phyloP scores from a whole-genome alignment of 2,888 invertebrate species.

The Apomyelois bistriatella region DNA sequence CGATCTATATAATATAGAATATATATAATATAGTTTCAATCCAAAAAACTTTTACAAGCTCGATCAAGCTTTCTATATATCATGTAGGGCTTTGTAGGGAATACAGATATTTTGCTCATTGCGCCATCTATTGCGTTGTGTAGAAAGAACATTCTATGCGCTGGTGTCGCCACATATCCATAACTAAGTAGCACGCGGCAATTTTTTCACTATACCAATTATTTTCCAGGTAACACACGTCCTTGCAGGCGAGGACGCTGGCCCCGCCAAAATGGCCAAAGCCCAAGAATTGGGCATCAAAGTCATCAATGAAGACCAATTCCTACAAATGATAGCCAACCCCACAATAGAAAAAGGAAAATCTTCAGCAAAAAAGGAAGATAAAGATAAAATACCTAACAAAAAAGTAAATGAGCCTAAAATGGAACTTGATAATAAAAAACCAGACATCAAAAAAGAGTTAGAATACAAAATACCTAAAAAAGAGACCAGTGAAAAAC shows the following conservation, averaged over 20 bases:
- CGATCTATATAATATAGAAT: no score
- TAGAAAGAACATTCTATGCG: no score
- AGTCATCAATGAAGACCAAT: constrained; percentile 88
- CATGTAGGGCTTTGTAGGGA: no score
- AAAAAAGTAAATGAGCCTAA: constrained; percentile 23
- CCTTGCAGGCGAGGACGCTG: constrained; percentile 91
- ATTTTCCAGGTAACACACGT: constrained; percentile 83
- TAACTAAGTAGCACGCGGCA: no score
- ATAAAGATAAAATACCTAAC: constrained; percentile 18
- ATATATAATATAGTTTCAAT: no score
- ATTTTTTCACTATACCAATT: no score
- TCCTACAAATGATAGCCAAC: constrained; percentile 87
- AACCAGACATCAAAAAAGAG: neutral
- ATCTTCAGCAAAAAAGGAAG: constrained; percentile 29
- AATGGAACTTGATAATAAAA: constrained; percentile 21
- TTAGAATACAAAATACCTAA: constrained; percentile 4
- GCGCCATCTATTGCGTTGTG: no score
- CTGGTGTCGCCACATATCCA: no score
- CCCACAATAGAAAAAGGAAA: constrained; percentile 45
- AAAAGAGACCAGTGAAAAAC: constrained; percentile 10
- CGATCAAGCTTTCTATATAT: no score
- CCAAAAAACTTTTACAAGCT: no score
- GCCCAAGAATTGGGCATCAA: constrained; percentile 85
- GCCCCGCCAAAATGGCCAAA: constrained; percentile 90
- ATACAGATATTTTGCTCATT: no score